phyloP scores from a whole-genome alignment of 2,113 vertebrate species.

The Athene noctua region DNA sequence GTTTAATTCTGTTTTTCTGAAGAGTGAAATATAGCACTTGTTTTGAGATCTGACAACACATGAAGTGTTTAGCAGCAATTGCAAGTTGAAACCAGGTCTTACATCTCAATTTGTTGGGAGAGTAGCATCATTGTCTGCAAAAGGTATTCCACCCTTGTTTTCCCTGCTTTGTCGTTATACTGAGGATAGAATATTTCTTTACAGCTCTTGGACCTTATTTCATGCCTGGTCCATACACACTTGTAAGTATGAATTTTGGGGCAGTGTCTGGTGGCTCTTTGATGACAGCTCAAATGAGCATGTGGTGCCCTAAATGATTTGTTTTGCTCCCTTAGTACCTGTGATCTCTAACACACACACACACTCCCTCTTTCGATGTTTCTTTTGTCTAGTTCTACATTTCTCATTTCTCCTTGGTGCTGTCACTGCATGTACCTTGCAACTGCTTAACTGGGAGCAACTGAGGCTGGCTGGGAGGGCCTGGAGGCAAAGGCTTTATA shows the following conservation, averaged over 20 bases:
- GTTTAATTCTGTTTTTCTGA: not conserved
- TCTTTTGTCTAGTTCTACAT: not conserved
- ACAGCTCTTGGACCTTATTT: not conserved
- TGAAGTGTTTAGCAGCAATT: not conserved
- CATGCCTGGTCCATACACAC: not conserved
- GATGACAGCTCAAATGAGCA: not conserved
- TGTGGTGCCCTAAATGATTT: not conserved
- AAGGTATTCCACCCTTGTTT: not conserved
- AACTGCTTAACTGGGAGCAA: not conserved
- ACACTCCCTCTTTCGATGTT: not conserved
- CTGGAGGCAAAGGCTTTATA: not conserved
- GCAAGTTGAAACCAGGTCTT: not conserved
- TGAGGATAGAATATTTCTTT: not conserved
- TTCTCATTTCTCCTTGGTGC: not conserved
- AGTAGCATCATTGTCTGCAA: not conserved
- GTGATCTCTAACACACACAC: not conserved
- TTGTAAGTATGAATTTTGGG: not conserved
- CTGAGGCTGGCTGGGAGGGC: not conserved
- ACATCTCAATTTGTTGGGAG: not conserved
- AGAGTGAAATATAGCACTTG: not conserved
- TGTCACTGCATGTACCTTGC: not conserved
- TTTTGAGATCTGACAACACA: not conserved
- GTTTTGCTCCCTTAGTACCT: not conserved
- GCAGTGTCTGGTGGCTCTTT: not conserved
- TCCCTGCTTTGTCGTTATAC: not conserved